Base-by-base conservation (phyloP, 2,113 vertebrate species). In the Leptobrachium leishanense region DNA sequence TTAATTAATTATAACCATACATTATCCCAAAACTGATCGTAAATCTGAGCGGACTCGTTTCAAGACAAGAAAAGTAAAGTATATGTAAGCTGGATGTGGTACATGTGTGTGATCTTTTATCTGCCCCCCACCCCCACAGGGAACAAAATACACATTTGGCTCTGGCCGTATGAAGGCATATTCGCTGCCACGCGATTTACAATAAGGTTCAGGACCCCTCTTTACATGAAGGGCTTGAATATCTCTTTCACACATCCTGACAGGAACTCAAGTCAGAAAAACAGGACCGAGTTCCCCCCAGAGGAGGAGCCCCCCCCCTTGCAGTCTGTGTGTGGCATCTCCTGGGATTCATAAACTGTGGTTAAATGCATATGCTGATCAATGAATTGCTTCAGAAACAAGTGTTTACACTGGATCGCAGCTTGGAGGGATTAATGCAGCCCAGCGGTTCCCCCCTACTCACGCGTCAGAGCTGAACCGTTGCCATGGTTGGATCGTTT, bases 311-410 rank as follows among this genome's bases (percentile, higher is more conserved):
- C 77, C 50, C 59, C 20, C 15, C n/a, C 43, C 43, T 15, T 12
- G 77, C 59, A 72, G 59, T 44, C 65, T 72, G 69, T 79, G 77
- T 66, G 77, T 79, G 77, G 77, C 43, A 79, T 72, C 77, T 69
- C 41, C 1, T 41, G 43, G 62, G 77, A 55, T 66, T 55, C 57
- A 53, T 41, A 65, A 72, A 72, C 41, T 65, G 59, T 72, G 59
- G 57, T 72, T 54, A 54, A 5, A 55, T 54, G 6, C 39, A 54
- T 39, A 43, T 57, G 66, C 65, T 64, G 44, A 70, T 70, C 43
- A 53, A 41, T 78, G 74, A 55, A 76, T 40, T 46, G 44, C 74
- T 76, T 31, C 74, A 67, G 39, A 67, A 68, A 68, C 41, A 68
- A 68, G 53, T 68, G 41, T 68, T 55, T 68, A 76, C 40, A 76